Conservation (phyloP, 2,113 vertebrate species). For the Gambusia holbrooki region DNA sequence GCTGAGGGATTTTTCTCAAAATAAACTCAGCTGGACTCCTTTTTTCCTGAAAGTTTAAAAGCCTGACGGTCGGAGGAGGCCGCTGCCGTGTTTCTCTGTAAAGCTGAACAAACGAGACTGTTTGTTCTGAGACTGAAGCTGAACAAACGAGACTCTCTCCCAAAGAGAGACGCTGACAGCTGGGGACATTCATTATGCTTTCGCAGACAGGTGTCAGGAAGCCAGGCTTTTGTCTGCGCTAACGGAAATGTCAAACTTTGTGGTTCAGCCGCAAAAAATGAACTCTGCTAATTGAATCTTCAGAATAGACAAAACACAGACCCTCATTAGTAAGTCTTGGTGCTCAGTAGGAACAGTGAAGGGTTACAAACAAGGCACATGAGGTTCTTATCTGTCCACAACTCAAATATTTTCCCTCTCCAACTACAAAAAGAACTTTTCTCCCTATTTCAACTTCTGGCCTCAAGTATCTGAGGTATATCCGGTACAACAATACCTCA, state of each 20-base stretch:
- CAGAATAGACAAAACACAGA: conserved; percentile 27
- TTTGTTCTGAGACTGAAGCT: too few species aligned
- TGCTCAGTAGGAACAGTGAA: not conserved
- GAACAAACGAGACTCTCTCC: conserved; percentile 60
- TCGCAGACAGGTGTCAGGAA: conserved; percentile 14
- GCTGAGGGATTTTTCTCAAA: conserved; percentile 53
- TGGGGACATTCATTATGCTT: conserved; percentile 11
- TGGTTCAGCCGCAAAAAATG: not conserved
- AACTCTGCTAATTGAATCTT: not conserved
- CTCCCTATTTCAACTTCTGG: conserved; percentile 40
- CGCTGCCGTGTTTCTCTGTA: conserved; percentile 8
- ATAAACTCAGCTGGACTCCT: conserved; percentile 45
- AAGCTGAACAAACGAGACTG: conserved; percentile 69
- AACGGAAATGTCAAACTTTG: conserved; percentile 13
- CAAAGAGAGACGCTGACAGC: conserved; percentile 14
- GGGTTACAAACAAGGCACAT: conserved; percentile 17
- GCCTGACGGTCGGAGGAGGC: not conserved
- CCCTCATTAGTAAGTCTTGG: not conserved
- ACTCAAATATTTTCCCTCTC: conserved; percentile 29
- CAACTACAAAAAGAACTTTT: conserved; percentile 26
- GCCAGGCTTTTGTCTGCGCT: conserved; percentile 11
- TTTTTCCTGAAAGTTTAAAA: conserved; percentile 16
- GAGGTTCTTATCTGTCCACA: conserved; percentile 40
- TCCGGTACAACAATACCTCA: conserved; percentile 63
- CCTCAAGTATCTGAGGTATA: conserved; percentile 44